Conservation (phyloP, 2,113 vertebrate species). For the Vidua chalybeata region DNA sequence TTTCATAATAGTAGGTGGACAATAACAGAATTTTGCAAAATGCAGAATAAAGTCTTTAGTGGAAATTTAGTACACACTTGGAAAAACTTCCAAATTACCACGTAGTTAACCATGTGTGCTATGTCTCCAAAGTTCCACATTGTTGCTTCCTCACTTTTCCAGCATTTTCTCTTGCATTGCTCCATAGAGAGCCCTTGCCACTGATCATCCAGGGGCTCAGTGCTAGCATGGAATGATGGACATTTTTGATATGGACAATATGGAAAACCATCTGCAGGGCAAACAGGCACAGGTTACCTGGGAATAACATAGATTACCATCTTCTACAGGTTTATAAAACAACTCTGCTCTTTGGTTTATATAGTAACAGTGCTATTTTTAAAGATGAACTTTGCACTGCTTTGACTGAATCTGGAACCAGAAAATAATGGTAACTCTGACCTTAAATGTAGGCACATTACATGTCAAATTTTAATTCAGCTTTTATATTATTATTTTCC, state of each 20-base stretch:
- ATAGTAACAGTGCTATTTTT: background rate
- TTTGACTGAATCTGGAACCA: background rate
- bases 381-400: background rate
- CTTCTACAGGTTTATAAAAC: background rate
- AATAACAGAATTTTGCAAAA: background rate
- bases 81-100: background rate
- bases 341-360: background rate
- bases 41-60: background rate
- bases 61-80: background rate
- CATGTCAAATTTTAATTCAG: background rate
- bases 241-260: background rate
- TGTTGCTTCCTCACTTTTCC: background rate
- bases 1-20: background rate
- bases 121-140: background rate
- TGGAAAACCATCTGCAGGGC: background rate
- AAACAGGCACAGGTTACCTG: background rate
- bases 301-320: background rate
- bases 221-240: background rate
- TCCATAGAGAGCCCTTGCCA: background rate
- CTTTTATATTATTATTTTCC: background rate
- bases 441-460: background rate
- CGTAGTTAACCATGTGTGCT: background rate
- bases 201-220: background rate
- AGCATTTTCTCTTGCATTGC: background rate
- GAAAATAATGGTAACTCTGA: background rate